phyloP scores from a whole-genome alignment of 2,797 vertebrate species.

The Sebastes iracundus region DNA sequence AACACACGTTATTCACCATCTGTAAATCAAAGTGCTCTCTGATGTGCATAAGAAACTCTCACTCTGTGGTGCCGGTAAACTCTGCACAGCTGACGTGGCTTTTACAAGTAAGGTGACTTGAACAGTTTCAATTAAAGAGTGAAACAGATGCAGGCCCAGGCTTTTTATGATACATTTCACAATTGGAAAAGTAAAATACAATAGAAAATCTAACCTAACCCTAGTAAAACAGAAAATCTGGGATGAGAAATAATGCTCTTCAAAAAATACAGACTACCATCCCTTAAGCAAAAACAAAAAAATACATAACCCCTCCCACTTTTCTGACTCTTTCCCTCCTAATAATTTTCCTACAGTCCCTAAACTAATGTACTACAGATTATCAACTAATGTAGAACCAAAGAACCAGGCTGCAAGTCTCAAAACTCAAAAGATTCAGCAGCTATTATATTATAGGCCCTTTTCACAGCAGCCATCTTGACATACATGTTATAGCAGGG shows the following conservation, averaged over 20 bases:
- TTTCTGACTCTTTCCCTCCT: neutral
- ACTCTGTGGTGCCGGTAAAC: rapidly evolving
- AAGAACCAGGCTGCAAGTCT: too few relatives aligned
- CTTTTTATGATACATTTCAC: too few relatives aligned
- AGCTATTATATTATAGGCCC: neutral
- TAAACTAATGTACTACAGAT: neutral
- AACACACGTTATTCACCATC: neutral
- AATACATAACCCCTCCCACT: neutral
- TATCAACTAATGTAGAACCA: neutral
- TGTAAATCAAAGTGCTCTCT: neutral
- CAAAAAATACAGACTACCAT: neutral
- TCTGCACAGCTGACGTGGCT: neutral
- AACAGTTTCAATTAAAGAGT: neutral
- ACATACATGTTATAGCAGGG: too few relatives aligned
- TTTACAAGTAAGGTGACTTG: neutral
- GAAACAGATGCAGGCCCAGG: too few relatives aligned
- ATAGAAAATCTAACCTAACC: neutral
- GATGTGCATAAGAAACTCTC: neutral
- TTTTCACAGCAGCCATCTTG: too few relatives aligned
- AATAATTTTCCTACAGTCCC: neutral
- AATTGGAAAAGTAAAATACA: neutral
- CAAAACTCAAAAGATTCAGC: neutral
- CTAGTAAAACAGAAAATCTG: neutral
- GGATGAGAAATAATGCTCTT: neutral
- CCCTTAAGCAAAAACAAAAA: neutral